phyloP scores from a whole-genome alignment of 1,140 invertebrate species.

The Homalodisca vitripennis region DNA sequence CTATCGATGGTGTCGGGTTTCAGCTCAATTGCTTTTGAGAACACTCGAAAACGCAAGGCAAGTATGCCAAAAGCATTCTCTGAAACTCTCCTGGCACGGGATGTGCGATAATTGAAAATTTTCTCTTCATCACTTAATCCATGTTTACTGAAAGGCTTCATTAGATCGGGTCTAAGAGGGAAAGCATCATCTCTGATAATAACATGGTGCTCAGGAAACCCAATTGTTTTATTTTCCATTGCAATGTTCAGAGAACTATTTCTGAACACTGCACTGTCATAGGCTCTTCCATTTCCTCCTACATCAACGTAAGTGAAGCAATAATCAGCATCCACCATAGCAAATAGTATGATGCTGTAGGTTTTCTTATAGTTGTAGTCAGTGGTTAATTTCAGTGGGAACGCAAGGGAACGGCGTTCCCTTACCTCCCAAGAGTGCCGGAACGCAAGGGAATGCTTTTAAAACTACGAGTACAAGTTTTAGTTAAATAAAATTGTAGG shows the following conservation, averaged over 20 bases:
- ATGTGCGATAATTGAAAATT: not conserved
- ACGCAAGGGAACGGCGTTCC: too few species aligned
- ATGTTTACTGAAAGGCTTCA: conserved; percentile 35
- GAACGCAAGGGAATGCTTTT: too few species aligned
- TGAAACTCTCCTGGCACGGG: conserved; percentile 41
- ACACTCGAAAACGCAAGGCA: conserved; percentile 43
- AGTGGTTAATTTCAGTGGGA: too few species aligned
- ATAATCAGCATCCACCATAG: conserved; percentile 5
- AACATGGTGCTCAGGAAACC: conserved; percentile 26
- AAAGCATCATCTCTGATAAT: conserved; percentile 35
- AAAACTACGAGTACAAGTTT: too few species aligned
- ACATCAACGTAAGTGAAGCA: conserved; percentile 6
- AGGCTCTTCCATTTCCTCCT: conserved; percentile 27
- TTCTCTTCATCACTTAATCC: not conserved
- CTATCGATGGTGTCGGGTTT: not conserved
- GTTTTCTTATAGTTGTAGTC: conserved; percentile 2
- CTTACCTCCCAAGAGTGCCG: too few species aligned
- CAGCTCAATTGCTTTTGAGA: conserved; percentile 22
- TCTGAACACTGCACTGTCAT: conserved; percentile 24
- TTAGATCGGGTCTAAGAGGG: conserved; percentile 24
- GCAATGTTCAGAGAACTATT: conserved; percentile 28
- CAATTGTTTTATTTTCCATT: conserved; percentile 31
- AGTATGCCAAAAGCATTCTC: conserved; percentile 52
- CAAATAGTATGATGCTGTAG: not conserved
- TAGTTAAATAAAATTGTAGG: too few species aligned